Evolutionary conservation across 2,888 invertebrate species (phyloP).

Genomic region (Hypomecis atomaria): DNA sequence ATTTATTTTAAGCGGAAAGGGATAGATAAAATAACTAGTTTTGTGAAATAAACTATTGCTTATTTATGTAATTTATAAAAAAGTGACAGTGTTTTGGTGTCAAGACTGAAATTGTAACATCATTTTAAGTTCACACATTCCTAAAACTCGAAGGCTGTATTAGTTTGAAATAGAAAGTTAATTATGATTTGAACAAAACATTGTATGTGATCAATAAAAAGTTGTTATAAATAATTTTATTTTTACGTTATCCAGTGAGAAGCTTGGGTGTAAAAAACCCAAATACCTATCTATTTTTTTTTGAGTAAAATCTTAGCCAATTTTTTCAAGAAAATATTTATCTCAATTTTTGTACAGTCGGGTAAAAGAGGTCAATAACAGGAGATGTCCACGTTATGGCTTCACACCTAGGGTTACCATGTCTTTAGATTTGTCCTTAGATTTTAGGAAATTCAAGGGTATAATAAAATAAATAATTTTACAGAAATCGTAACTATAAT

Average conservation of each 20-base stretch:
- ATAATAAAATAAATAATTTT: too few relatives aligned
- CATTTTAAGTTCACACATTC: slow-evolving; percentile 72
- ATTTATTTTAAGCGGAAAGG: slow-evolving; percentile 45
- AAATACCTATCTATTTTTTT: too few relatives aligned
- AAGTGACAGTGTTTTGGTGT: slow-evolving; percentile 57
- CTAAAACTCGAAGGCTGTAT: slow-evolving; percentile 75
- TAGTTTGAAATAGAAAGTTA: slow-evolving; percentile 62
- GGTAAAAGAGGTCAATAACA: too few relatives aligned
- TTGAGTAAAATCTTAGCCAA: too few relatives aligned
- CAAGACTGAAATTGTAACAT: slow-evolving; percentile 65
- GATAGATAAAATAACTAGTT: slow-evolving; percentile 35
- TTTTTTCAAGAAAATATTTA: too few relatives aligned
- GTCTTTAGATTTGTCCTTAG: too few relatives aligned
- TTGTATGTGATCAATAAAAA: slow-evolving; percentile 71
- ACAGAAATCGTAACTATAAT: too few relatives aligned
- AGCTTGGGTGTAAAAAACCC: background rate
- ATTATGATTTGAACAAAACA: slow-evolving; percentile 74
- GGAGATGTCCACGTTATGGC: too few relatives aligned
- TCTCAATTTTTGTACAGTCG: too few relatives aligned
- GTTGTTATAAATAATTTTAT: slow-evolving; percentile 45
- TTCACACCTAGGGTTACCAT: too few relatives aligned
- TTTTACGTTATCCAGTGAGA: background rate
- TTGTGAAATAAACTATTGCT: slow-evolving; percentile 47
- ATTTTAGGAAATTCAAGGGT: too few relatives aligned
- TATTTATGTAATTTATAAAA: slow-evolving; percentile 43